Base-by-base conservation (phyloP, 2,797 vertebrate genomes). In the Sternarchorhynchus goeldii region DNA sequence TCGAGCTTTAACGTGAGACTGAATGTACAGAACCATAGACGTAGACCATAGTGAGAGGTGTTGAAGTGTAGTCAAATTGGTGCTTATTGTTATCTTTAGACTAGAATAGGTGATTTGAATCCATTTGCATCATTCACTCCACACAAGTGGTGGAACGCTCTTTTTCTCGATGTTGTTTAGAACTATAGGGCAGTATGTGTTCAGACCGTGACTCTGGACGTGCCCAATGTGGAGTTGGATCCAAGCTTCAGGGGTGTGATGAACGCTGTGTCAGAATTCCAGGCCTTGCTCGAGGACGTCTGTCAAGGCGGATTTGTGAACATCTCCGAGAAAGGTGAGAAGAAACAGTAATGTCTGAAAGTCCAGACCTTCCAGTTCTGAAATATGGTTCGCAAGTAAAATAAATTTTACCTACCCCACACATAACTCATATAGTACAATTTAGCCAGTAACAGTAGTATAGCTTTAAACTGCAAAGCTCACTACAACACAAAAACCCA, bases 241-340 rank as follows among this genome's bases (percentile, higher is more conserved):
- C 86, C 88, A 29, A 79, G 64, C 68, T 84, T 93, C n/a, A 78
- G 76, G 50, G 79, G 81, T 0, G 85, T 90, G 77, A 90, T 88
- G 86, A 85, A 85, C 7, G 92, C 91, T 0, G 77, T 94, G 80
- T 82, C 87, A 0, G 92, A 93, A 12, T 92, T 94, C 65, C 93
- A 91, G 83, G 85, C 67, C 6, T 89, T 93, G 17, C 32, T 94
- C 32, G 90, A 92, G 25, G 93, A 94, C 17, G 90, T 93, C 62
- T 93, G 89, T 77, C 91, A 93, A 79, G 90, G 86, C 18, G 92
- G 91, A 60, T 93, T 92, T 78, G 85, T 88, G 77, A 87, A 86
- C 86, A 92, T 94, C 85, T 92, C 92, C 0, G 90, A 93, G 75
- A 93, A 73, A 91, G 91, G 93, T 93, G 34, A 39, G 75, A 32